Conservation (phyloP, 2,797 vertebrate species). For the Pseudochromis fuscus region DNA sequence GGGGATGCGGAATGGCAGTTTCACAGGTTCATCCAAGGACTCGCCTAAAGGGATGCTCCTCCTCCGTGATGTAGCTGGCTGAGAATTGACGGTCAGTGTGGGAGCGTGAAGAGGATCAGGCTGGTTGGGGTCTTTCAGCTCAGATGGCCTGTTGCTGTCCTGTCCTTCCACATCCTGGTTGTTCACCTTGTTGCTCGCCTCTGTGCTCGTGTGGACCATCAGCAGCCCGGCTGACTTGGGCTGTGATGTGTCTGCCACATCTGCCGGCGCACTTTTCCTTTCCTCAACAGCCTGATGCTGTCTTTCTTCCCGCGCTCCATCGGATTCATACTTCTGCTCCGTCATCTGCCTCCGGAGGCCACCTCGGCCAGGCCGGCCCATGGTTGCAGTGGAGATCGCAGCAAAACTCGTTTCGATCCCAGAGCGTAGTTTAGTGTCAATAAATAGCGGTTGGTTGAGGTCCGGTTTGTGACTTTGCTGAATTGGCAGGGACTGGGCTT, state of each 20-base stretch:
- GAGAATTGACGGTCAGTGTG: conserved; percentile 74
- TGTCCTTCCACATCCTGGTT: conserved; percentile 79
- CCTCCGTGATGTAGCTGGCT: conserved; percentile 70
- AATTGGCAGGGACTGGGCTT: conserved; percentile 78
- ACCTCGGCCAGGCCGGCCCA: conserved; percentile 86
- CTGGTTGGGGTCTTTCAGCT: conserved; percentile 84
- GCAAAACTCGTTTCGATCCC: conserved; percentile 89
- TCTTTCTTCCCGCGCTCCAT: conserved; percentile 84
- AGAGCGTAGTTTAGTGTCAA: conserved; percentile 96
- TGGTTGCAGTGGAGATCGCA: conserved; percentile 80
- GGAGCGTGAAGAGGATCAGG: conserved; percentile 70
- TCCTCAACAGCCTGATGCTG: conserved; percentile 82
- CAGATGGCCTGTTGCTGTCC: conserved; percentile 76
- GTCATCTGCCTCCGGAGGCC: conserved; percentile 90
- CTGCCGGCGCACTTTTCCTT: conserved; percentile 89
- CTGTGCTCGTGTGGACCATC: conserved; percentile 94
- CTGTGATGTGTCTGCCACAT: conserved; percentile 88
- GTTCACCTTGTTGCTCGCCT: conserved; percentile 72
- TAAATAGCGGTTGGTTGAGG: conserved; percentile 96
- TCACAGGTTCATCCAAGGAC: conserved; percentile 92
- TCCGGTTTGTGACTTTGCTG: conserved; percentile 89
- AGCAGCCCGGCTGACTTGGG: conserved; percentile 92
- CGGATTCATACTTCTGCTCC: conserved; percentile 91
- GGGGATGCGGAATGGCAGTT: conserved; percentile 94
- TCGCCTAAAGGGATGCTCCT: conserved; percentile 89